Base-by-base conservation (phyloP, 1,140 invertebrate genomes). In the Plutomurus gul region DNA sequence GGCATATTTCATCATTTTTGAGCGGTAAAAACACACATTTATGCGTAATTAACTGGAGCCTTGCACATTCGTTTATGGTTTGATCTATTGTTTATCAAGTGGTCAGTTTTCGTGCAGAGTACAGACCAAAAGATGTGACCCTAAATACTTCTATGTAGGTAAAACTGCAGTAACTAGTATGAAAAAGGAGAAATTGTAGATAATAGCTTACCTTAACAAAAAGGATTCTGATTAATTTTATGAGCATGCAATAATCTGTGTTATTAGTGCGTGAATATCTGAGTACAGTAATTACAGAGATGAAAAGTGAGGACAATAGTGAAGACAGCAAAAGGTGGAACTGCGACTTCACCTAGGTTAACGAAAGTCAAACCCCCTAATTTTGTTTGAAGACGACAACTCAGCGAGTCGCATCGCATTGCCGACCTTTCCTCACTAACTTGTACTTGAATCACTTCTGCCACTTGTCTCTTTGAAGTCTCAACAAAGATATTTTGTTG, bases 361-460 rank as follows among this genome's bases (percentile, higher is more conserved):
- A 65, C 30, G 56, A 65, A 65, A 65, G 56, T 65, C 25, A 36
- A 33, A 36, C 30, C 36, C 4, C 18, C 6, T 43, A 43, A 43
- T 43, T 43, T 43, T 3, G n/a, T 43, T 30, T 36, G 6, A 16
- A 65, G 36, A 60, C n/a, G 10, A 60, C 27, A 27, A 30, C 27
- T 65, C 56, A 65, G 6, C 56, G 56, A 65, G 36, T 65, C 56
- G 56, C 36, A 30, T 65, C 56, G 36, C 30, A 65, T 65, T 65
- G 56, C 27, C 27, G 27, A 65, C 56, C 25, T 65, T 65, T 65
- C 56, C 56, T 30, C 25, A 65, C 2, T 3, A 65, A 1, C 36
- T 6, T n/a, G 27, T n/a, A 7, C 8, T 65, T 33, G 11, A 13
- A 27, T 60, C 27, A 5, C 30, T 36, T 65, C 27, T 16, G 30